These are phyloP conservation scores for Poicephalus gulielmi DNA, from an alignment of 2,113 vertebrate genomes.

Conservation along the genomic window DNA sequence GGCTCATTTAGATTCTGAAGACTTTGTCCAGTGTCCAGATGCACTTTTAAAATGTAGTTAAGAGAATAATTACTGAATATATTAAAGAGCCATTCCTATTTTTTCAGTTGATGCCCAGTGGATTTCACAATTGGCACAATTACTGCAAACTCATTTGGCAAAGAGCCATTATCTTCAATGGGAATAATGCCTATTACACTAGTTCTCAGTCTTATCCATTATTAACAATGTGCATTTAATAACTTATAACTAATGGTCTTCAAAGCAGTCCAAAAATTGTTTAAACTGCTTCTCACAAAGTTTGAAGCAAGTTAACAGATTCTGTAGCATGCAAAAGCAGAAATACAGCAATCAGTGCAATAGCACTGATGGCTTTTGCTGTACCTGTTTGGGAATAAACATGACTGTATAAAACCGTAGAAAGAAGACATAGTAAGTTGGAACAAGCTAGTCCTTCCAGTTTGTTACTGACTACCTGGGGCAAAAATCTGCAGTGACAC, in stretches of 20 bases:
- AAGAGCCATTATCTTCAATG: constrained; percentile 7
- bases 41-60: constrained; percentile 68
- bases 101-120: constrained; percentile 36
- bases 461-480: background rate
- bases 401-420: background rate
- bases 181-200: constrained; percentile 6
- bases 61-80: constrained; percentile 57
- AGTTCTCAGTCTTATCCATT: background rate
- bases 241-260: constrained; percentile 23
- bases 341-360: background rate
- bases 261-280: background rate
- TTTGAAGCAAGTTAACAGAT: background rate
- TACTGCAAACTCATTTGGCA: constrained; percentile 35
- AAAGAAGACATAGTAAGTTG: background rate
- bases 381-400: background rate
- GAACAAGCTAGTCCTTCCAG: background rate
- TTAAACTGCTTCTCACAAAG: background rate
- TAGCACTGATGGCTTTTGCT: background rate
- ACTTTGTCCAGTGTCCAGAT: constrained; percentile 66
- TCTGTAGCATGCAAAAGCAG: background rate
- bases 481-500: background rate
- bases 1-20: constrained; percentile 68
- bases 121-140: constrained; percentile 45
- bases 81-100: constrained; percentile 30
- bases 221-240: constrained; percentile 37